Base-by-base conservation (phyloP, 2,113 vertebrate genomes). In the Butastur rufipennis region DNA sequence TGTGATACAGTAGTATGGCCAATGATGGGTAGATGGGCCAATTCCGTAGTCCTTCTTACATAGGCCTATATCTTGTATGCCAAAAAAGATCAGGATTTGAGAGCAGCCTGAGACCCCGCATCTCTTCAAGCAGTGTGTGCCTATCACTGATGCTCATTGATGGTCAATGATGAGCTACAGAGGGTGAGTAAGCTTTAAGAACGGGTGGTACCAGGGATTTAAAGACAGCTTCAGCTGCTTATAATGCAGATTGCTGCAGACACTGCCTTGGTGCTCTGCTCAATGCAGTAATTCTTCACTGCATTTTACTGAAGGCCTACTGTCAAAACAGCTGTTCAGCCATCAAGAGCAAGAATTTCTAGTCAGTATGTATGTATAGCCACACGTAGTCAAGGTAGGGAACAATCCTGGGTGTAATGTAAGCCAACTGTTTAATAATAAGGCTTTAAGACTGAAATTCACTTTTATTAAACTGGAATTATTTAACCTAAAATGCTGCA, bases 81-180 rank as follows among this genome's bases (percentile, higher is more conserved):
- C 78, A 55, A 25, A 71, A 83, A 38, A 45, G 8, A 29, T 47
- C 6, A 42, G 72, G n/a, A 38, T 86, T 66, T 88, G 26, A 38
- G 50, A 62, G 50, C 29, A 53, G 9, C 34, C 15, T 25, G 22
- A 55, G 45, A 43, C 11, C 8, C 16, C 3, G 2, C 36, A 40
- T 70, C 40, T 86, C 73, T 80, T 43, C 25, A 43, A 58, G 55
- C 13, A 14, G 16, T 5, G 21, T 58, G 53, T 48, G 32, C 0
- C 0, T 65, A 23, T 62, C 63, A 10, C 11, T 78, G 42, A 13
- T 70, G 31, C 4, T 4, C 16, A 2, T 0, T 68, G 25, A 13
- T 70, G 66, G 47, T 80, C 53, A 72, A 29, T 10, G 36, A 55
- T 53, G 47, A 81, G 48, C n/a, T 81, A 48, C 48, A 70, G 27